Conservation (phyloP, 1,140 invertebrate genomes). For the Apolygus lucorum region DNA sequence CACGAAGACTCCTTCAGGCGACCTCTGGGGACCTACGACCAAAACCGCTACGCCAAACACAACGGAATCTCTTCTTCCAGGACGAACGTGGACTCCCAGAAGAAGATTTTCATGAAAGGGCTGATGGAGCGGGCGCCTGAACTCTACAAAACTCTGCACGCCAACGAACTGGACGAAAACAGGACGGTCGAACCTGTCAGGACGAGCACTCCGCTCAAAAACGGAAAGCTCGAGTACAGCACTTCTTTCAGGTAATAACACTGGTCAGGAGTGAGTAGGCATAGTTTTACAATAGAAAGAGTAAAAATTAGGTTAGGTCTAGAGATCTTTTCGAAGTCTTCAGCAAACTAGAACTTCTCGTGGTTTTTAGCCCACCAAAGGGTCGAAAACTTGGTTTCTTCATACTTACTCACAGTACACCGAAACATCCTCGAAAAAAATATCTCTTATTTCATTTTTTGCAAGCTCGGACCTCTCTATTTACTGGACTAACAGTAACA, state of each 20-base stretch:
- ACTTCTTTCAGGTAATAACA: constrained; percentile 32
- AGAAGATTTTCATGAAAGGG: constrained; percentile 59
- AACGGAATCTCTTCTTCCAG: constrained; percentile 36
- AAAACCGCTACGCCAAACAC: constrained; percentile 45
- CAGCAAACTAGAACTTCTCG: no score
- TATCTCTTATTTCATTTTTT: no score
- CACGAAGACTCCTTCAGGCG: constrained; percentile 34
- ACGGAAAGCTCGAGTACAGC: constrained; percentile 33
- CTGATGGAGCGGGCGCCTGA: constrained; percentile 64
- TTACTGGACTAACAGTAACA: no score
- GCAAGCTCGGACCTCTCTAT: no score
- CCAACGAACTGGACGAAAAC: constrained; percentile 45
- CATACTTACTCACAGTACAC: no score
- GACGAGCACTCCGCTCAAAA: constrained; percentile 33
- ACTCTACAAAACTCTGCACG: constrained; percentile 59
- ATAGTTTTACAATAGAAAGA: no score
- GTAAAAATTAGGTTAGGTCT: no score
- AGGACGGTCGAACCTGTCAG: constrained; percentile 4
- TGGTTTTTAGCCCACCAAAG: no score
- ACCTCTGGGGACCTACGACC: constrained; percentile 37
- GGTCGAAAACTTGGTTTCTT: no score
- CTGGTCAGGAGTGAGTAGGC: no score
- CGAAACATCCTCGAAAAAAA: no score
- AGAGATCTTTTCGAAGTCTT: no score
- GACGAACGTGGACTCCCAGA: constrained; percentile 45